phyloP scores from a whole-genome alignment of 1,140 invertebrate species.

The Drosophila elegans region DNA sequence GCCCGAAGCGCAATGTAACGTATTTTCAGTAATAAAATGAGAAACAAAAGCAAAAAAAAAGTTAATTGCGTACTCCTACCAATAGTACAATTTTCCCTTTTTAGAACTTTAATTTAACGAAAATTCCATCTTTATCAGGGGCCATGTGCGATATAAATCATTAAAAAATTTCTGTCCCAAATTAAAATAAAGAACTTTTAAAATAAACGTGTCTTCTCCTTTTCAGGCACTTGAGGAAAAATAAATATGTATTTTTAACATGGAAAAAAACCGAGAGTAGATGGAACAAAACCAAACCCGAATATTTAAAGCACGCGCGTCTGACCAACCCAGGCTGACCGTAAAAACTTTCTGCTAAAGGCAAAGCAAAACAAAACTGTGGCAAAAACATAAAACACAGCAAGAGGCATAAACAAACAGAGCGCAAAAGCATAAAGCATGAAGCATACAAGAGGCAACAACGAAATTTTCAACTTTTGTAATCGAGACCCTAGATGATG shows the following conservation, averaged over 20 bases:
- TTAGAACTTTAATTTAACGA: too few species aligned
- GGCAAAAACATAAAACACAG: slow-evolving; percentile 33
- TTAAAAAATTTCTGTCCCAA: not conserved
- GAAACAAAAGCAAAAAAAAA: not conserved
- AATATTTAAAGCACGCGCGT: slow-evolving; percentile 13
- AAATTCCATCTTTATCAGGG: too few species aligned
- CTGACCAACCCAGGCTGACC: slow-evolving; percentile 14
- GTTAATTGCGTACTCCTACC: not conserved
- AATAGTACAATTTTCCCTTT: too few species aligned
- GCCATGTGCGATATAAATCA: not conserved
- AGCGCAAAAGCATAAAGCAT: slow-evolving; percentile 39
- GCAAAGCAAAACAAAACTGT: slow-evolving; percentile 38
- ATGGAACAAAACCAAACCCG: slow-evolving; percentile 3
- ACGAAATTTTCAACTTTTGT: slow-evolving; percentile 39
- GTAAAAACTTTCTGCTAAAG: slow-evolving; percentile 31
- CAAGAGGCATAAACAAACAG: slow-evolving; percentile 45
- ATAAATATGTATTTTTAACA: not conserved
- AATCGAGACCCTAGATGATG: slow-evolving; percentile 44
- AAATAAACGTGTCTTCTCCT: too few species aligned
- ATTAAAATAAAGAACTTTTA: too few species aligned
- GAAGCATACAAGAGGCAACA: slow-evolving; percentile 25
- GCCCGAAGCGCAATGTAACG: not conserved
- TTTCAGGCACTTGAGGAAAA: not conserved
- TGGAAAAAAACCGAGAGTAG: not conserved
- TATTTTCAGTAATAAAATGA: not conserved